phyloP scores from a whole-genome alignment of 2,797 vertebrate genomes.

The Clarias platycephalus region DNA sequence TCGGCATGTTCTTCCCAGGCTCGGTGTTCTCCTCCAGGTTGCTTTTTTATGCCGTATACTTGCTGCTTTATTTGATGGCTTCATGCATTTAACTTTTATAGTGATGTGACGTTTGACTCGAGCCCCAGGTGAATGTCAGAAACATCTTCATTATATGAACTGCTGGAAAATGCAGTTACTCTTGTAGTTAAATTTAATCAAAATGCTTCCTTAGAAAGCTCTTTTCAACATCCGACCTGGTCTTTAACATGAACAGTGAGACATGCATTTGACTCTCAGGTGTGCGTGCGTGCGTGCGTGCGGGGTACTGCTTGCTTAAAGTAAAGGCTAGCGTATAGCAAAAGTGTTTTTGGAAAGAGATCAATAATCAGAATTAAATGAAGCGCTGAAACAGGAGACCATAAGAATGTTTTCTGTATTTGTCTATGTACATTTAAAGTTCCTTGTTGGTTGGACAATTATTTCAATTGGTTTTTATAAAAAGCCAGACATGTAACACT shows the following conservation, averaged over 20 bases:
- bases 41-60: background rate
- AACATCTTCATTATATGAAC: background rate
- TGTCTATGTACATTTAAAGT: background rate
- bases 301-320: background rate
- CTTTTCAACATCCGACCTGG: constrained; percentile 20
- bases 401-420: background rate
- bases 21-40: no score
- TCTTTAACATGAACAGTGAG: background rate
- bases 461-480: background rate
- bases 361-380: background rate
- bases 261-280: background rate
- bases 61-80: background rate
- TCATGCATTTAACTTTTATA: background rate
- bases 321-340: background rate
- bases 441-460: background rate
- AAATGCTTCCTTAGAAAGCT: constrained; percentile 12
- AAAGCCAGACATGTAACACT: background rate
- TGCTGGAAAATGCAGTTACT: constrained; percentile 10
- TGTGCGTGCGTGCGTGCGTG: background rate
- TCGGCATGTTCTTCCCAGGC: no score
- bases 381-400: background rate
- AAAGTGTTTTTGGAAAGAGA: background rate
- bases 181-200: constrained; percentile 2
- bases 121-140: background rate
- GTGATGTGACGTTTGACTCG: background rate